Base-by-base conservation (phyloP, 2,888 invertebrate species). In the Apodemia mormo region DNA sequence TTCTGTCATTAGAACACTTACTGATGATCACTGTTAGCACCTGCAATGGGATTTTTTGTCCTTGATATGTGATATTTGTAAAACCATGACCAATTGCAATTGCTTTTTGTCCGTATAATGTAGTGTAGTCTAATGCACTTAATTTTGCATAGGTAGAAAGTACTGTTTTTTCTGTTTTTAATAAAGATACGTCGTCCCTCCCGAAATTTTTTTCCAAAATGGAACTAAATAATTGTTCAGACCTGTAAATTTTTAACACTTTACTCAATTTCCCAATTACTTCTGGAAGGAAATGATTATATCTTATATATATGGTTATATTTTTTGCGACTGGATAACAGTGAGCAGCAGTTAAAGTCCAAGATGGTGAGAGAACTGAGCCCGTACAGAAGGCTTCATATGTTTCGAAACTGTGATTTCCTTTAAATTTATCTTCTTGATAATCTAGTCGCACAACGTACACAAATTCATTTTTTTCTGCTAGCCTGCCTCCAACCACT, bases 261-360 rank as follows among this genome's bases (percentile, higher is more conserved):
- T n/a, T 29, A 49, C 66, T 67, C 3, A 70, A 5, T 2, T 64
- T 8, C 12, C 70, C 70, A 9, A 9, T 3, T 0, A 67, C 12
- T 22, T 64, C 40, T 43, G 70, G 70, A 6, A 67, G 54, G 29
- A 64, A 43, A 33, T 67, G 67, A 6, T 70, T 67, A 8, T 67
- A 70, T 56, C 70, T 67, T n/a, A 65, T 64, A 14, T 64, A 12
- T 3, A 29, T 4, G n/a, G 9, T 1, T 14, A 52, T 3, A 1
- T n/a, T 5, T 9, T 9, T 1, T 30, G 37, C n/a, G 2, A n/a
- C 43, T 10, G 10, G 22, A 6, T 22, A n/a, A 37, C 71, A 71
- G 43, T 71, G 71, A 10, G 69, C 69, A 37, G 71, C 69, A 12
- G 71, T 43, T 6, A 71, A 29, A 45, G 66, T 65, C 71, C 71